Base-by-base conservation (phyloP, 2,888 invertebrate species). In the Toxonevra muliebris region DNA sequence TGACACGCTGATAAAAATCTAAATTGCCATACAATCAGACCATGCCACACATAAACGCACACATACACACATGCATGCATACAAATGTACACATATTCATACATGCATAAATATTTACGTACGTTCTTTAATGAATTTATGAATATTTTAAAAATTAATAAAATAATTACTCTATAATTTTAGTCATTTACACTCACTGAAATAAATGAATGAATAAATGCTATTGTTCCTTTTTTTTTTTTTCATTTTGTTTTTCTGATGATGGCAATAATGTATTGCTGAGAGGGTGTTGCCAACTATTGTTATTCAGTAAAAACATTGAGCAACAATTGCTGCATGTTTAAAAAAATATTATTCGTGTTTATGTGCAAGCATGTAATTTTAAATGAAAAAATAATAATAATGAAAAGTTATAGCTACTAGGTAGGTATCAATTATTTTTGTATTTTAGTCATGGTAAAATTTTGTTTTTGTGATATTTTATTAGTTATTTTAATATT, bases 1-100 rank as follows among this genome's bases (percentile, higher is more conserved):
- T 52, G 58, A 48, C 58, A 58, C 57, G 52, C 58, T 52, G 65
- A 65, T 65, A 65, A 65, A 64, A 58, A 63, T 63, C 63, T 19
- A 53, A 63, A 63, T 30, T 30, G 30, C 30, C 30, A 7, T 30
- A 30, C 30, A 30, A 30, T 30, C 30, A 30, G 30, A 30, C 30
- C 30, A 30, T 30, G 7, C 30, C 2, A 30, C 62, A 62, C 53
- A 62, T n/a, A n/a, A 48, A 48, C 50, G 66, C 64, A 57, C 69
- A 69, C 52, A 59, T 15, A 54, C 13, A 55, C 50, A 17, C 41
- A 17, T 19, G 12, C 54, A 43, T 43, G 13, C 13, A 52, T 52
- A 15, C 41, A 61, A 13, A 3, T 9, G n/a, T n/a, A 20, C 52
- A 52, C 20, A 10, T 15, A 43, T 20, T 19, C 30, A 7, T 30